Evolutionary conservation across 2,113 vertebrate species (phyloP).

Genomic region (Carassius gibelio): DNA sequence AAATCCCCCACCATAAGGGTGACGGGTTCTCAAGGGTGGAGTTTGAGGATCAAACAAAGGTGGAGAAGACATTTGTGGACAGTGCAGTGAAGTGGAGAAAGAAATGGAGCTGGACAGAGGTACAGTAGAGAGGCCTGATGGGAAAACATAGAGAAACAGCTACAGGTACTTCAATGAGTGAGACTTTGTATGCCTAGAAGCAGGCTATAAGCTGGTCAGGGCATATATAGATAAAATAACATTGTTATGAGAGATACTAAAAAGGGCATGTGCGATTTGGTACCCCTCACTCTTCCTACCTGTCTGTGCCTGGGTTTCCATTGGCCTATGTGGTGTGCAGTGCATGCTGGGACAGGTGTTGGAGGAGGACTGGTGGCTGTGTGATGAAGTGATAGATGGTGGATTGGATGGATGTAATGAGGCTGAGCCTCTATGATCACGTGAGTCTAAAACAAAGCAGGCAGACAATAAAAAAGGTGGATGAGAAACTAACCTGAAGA

Average conservation of each 20-base stretch:
- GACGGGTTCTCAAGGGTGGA: slow-evolving; percentile 63
- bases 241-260: background rate
- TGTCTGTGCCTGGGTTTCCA: slow-evolving; percentile 65
- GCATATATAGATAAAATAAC: background rate
- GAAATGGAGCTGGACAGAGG: slow-evolving; percentile 65
- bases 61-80: slow-evolving; percentile 62
- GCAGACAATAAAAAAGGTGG: background rate
- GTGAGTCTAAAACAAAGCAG: slow-evolving; percentile 66
- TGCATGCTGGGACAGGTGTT: slow-evolving; percentile 73
- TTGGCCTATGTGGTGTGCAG: slow-evolving; percentile 65
- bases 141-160: slow-evolving; percentile 1
- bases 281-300: slow-evolving; percentile 60
- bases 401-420: slow-evolving; percentile 68
- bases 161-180: background rate
- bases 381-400: slow-evolving; percentile 70
- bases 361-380: slow-evolving; percentile 67
- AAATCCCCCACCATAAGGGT: slow-evolving; percentile 72
- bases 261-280: background rate
- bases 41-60: slow-evolving; percentile 60
- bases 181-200: background rate
- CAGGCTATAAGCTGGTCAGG: background rate
- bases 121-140: slow-evolving; percentile 71
- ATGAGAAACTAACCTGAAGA: background rate
- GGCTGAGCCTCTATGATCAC: slow-evolving; percentile 57
- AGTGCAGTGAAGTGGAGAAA: slow-evolving; percentile 62